Base-by-base conservation (phyloP, 92 coral and sea anemone species). In the Bergia puertoricense region DNA sequence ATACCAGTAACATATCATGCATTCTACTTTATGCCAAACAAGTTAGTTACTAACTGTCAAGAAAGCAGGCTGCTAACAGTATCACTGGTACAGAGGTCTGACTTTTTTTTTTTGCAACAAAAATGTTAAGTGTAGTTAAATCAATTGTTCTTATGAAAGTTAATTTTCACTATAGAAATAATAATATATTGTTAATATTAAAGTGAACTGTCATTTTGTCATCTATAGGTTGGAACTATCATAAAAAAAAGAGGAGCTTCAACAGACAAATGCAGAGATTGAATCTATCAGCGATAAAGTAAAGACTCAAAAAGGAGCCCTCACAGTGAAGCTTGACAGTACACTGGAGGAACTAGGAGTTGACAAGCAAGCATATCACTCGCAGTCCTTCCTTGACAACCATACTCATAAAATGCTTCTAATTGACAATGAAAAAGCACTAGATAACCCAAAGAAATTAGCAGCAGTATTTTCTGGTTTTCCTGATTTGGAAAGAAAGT, bases 341-440 rank as follows among this genome's bases (percentile, higher is more conserved):
- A 69, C 75, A 2, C 75, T 69, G 2, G 74, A 69, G 38, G 74
- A 69, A 7, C 11, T 69, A 23, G 74, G 30, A 69, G 74, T 69
- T n/a, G 74, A 20, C 38, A 69, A 69, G 38, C 74, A 69, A 23
- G 74, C 39, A n/a, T 69, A 69, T 69, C 74, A 69, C n/a, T 69
- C 40, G 6, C 74, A 15, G 40, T 69, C 74, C 3, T 69, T 69
- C 11, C 39, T 69, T n/a, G 74, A 8, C 2, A 69, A 22, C n/a
- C 74, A 69, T 23, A n/a, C n/a, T 6, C 40, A 69, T 10, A 69
- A 69, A 69, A 23, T 69, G 74, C 38, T 69, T 5, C 30, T 7
- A n/a, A n/a, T 69, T n/a, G 74, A 69, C 38, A 22, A 69, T 69
- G 74, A n/a, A 23, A 69, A 69, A n/a, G 22, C 38, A 23, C n/a